Base-by-base conservation (phyloP, 1,140 invertebrate species). In the Carposina sasakii region DNA sequence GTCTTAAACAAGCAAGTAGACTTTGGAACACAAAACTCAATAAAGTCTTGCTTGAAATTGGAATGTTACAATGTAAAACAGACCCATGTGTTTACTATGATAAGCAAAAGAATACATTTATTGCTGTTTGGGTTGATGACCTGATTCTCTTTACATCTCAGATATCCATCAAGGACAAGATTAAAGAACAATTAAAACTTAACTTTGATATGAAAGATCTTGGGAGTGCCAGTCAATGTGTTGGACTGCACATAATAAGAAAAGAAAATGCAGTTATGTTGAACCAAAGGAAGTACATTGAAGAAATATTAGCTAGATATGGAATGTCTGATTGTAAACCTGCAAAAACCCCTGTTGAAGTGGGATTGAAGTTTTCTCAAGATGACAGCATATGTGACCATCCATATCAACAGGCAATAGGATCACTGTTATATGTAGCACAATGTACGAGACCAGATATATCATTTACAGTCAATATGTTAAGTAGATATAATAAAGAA, bases 1-100 rank as follows among this genome's bases (percentile, higher is more conserved):
- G 79, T 0, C 56, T 85, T 20, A 85, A 82, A 63, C 72, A 83
- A 51, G 62, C 67, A 0, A 62, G 60, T 24, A 23, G 63, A 8
- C 60, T 58, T 23, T 67, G 63, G 52, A 63, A 61, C 16, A 59
- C 57, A 17, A 67, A 67, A 24, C 15, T 61, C 17, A n/a, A 34
- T 51, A 21, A 0, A 28, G 45, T 48, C 44, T 13, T 67, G 1
- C 52, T 52, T 43, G 16, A 42, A 51, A 64, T 64, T 2, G 55
- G 58, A 16, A 9, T 64, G 16, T 6, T 3, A 15, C 61, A 54
- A 8, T 21, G 16, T 1, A 52, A 34, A 20, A 0, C 37, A 23
- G 55, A 66, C 52, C 57, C 44, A 5, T 63, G 57, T 54, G 50
- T 60, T 19, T 66, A 63, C 40, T 43, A 48, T 17, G 52, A 41